Base-by-base conservation (phyloP, 2,888 invertebrate genomes). In the Ephialtes manifestator region DNA sequence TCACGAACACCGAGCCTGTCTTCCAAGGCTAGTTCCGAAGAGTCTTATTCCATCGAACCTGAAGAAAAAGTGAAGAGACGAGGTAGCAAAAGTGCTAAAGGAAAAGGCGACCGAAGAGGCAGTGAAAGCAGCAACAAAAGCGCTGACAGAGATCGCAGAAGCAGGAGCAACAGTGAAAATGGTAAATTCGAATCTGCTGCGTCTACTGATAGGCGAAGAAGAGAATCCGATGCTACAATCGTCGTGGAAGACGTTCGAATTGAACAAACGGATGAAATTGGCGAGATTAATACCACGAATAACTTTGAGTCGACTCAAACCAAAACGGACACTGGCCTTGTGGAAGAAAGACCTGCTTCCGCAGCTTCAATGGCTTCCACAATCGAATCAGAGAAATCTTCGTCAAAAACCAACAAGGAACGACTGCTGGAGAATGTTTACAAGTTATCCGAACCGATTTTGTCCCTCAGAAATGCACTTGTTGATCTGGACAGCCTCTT, bases 381-480 rank as follows among this genome's bases (percentile, higher is more conserved):
- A 28, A 65, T 85, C 1, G 88, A 88, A 7, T 87, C 88, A 0
- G 90, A 91, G 4, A 90, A 87, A 79, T 88, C 89, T 0, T 72
- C 86, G 60, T 79, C 88, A 8, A 90, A 84, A 53, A 89, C 85
- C 20, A 90, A 89, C 72, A 92, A 92, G 58, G 91, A 92, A 63
- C 78, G 89, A 76, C 68, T 92, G 10, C 46, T 92, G 1, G 90
- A 91, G 7, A 89, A 88, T 48, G 85, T 92, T 20, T 87, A 85
- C 53, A 89, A 86, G 55, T 76, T 92, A 24, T 90, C 85, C 0
- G 88, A 91, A 24, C 92, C 93, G 7, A 89, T 92, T 15, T 85
- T 91, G 3, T 48, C 82, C 0, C 88, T 93, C 0, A 88, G 93
- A 72, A 89, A 89, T 72, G 89, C 91, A 13, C 85, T 93, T 51